These are phyloP conservation scores for Aromia moschata DNA, from an alignment of 2,888 invertebrate species.

Conservation along the genomic window DNA sequence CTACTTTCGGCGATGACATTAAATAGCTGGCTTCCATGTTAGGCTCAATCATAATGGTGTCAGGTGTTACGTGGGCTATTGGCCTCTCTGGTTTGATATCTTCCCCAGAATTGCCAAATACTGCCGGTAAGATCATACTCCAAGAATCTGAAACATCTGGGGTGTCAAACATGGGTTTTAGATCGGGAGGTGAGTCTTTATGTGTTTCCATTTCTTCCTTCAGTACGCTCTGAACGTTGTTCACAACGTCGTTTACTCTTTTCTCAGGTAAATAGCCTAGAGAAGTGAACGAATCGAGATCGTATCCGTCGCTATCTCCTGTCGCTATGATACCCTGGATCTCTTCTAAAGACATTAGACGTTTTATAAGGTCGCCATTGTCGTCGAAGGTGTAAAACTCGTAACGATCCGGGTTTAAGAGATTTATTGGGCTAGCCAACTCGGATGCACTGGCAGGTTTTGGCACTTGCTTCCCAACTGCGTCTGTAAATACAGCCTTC, in stretches of 20 bases:
- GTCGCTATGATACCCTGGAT: conserved; percentile 87
- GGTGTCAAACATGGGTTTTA: conserved; percentile 70
- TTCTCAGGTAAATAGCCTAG: conserved; percentile 65
- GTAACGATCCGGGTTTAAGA: conserved; percentile 83
- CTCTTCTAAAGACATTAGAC: conserved; percentile 85
- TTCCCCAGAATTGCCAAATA: conserved; percentile 70
- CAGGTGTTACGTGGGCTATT: conserved; percentile 52
- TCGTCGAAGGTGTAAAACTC: conserved; percentile 90
- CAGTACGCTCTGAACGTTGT: conserved; percentile 83
- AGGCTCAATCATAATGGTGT: conserved; percentile 57
- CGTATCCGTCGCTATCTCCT: conserved; percentile 75
- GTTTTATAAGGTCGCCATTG: conserved; percentile 81
- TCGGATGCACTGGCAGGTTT: conserved; percentile 71
- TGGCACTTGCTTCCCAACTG: conserved; percentile 73
- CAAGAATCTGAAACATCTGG: conserved; percentile 80
- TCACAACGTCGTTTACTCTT: conserved; percentile 81
- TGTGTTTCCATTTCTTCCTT: conserved; percentile 76
- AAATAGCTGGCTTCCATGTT: conserved; percentile 11
- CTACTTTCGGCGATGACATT: conserved; percentile 6
- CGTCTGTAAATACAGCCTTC: conserved; percentile 73
- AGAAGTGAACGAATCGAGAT: conserved; percentile 63
- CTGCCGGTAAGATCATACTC: conserved; percentile 83
- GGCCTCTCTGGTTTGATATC: conserved; percentile 56
- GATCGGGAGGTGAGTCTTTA: conserved; percentile 61
- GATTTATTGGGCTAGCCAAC: conserved; percentile 81